Base-by-base conservation (phyloP, 1,140 invertebrate genomes). In the Sesamia nonagrioides region DNA sequence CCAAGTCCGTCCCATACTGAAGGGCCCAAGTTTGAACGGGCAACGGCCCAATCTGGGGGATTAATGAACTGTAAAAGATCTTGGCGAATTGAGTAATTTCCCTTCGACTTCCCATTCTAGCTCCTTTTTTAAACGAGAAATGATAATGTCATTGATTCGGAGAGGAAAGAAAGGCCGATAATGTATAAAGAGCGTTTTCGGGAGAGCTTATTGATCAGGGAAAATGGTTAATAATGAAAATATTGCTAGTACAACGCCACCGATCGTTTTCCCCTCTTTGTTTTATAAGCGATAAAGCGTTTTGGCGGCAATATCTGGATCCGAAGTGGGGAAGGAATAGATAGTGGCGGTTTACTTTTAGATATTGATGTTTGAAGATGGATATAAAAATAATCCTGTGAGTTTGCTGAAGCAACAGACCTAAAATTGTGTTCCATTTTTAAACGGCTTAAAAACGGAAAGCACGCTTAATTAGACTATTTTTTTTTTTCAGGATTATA, bases 11-110 rank as follows among this genome's bases (percentile, higher is more conserved):
- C 84, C 86, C 85, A 83, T 86, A 63, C 81, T 86, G 86, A 84
- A 75, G 79, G 85, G 84, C 78, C 84, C 81, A 86, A 86, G 85
- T 91, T 88, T 81, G 84, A 80, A 78, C 82, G 84, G 54, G 80
- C 78, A 80, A 79, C 82, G 81, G 79, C 81, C 84, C 90, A 91
- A 92, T 92, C 88, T 89, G 85, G 81, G 74, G 73, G 83, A 86
- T 84, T 91, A 92, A 92, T 92, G 90, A 90, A 86, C 87, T 91
- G 90, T 86, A 87, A 92, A 92, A 87, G 88, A 91, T 91, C 86
- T 86, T 84, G 78, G 78, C 84, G 86, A 86, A 89, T 91, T 89
- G 87, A 89, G 86, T 92, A 91, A 90, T 91, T 90, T 89, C 88
- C 87, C 85, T 83, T 85, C 61, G 63, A 78, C 79, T 79, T 66